A percentile compares a stretch with the other conserved stretches of the same genome.
Evolutionary conservation across 1,140 invertebrate genomes (phyloP).

Genomic region (Harpegnathos saltator): DNA sequence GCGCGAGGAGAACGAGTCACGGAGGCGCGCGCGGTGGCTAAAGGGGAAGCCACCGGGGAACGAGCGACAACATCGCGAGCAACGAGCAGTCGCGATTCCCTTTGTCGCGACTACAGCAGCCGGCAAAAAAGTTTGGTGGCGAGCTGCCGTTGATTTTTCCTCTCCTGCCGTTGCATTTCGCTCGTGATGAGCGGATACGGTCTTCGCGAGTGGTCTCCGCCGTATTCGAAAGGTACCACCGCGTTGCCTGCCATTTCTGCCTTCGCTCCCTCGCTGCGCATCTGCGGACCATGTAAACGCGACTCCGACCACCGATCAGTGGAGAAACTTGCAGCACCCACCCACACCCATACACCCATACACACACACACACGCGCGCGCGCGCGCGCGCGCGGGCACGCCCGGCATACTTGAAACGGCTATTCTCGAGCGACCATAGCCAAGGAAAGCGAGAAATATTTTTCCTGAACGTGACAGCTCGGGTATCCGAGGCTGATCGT

Average conservation of each 20-base stretch:
- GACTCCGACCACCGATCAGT: conserved; percentile 7
- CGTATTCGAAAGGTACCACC: not conserved
- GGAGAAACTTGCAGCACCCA: not conserved
- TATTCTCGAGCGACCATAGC: conserved; percentile 43
- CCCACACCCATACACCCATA: not conserved
- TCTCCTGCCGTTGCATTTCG: not conserved
- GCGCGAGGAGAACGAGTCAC: conserved; percentile 61
- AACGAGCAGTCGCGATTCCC: conserved; percentile 12
- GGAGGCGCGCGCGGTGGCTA: conserved; percentile 10
- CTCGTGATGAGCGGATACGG: not conserved
- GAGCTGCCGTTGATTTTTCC: conserved; percentile 42
- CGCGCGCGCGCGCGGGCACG: too few relatives aligned
- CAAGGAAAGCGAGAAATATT: conserved; percentile 54
- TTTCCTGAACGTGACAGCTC: conserved; percentile 58
- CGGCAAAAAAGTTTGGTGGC: conserved; percentile 41
- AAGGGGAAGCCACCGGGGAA: conserved; percentile 38
- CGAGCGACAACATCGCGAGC: conserved; percentile 35
- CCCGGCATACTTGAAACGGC: not conserved
- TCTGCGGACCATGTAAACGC: conserved; percentile 19
- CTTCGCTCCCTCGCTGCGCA: not conserved
- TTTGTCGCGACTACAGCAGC: not conserved
- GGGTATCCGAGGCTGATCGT: conserved; percentile 52
- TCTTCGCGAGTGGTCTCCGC: not conserved
- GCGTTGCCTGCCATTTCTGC: not conserved
- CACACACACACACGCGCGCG: not conserved